Conservation (phyloP, 2,888 invertebrate genomes). For the Cosmopolites sordidus region DNA sequence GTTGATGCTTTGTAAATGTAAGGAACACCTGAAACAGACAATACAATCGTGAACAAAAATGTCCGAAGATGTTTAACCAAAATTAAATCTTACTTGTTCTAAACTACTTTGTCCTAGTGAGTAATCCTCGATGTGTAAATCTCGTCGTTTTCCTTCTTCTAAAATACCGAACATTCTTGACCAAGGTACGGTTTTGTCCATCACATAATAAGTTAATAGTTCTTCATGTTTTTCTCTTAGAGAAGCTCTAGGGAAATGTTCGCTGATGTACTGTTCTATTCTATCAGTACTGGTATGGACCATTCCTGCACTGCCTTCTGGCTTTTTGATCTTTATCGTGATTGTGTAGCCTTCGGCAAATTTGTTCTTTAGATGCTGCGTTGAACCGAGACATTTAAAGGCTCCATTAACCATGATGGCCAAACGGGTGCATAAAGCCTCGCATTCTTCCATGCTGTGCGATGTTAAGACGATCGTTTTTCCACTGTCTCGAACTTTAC, state of each 20-base stretch:
- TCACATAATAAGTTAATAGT: slow-evolving; percentile 67
- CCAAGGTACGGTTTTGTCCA: slow-evolving; percentile 60
- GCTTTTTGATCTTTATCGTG: slow-evolving; percentile 46
- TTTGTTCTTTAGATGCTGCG: slow-evolving; percentile 77
- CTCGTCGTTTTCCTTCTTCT: slow-evolving; percentile 52
- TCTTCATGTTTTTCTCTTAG: slow-evolving; percentile 68
- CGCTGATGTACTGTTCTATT: slow-evolving; percentile 37
- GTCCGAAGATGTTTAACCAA: not conserved
- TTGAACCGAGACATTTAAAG: slow-evolving; percentile 74
- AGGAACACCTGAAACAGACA: slow-evolving; percentile 58
- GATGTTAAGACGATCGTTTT: slow-evolving; percentile 77
- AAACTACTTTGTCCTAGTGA: slow-evolving; percentile 77
- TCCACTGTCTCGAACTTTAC: slow-evolving; percentile 64
- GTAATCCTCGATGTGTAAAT: slow-evolving; percentile 68
- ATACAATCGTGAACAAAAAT: slow-evolving; percentile 10
- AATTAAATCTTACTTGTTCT: slow-evolving; percentile 56
- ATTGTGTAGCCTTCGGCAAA: slow-evolving; percentile 60
- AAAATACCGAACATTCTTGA: slow-evolving; percentile 72
- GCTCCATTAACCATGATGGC: slow-evolving; percentile 85
- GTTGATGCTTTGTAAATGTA: slow-evolving; percentile 60
- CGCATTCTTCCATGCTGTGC: slow-evolving; percentile 85
- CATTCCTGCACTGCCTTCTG: slow-evolving; percentile 22
- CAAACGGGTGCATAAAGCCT: slow-evolving; percentile 74
- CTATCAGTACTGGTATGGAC: slow-evolving; percentile 26
- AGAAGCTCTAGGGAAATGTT: slow-evolving; percentile 40